phyloP scores from a whole-genome alignment of 1,140 invertebrate species.

The Drosophila pseudoananassae region DNA sequence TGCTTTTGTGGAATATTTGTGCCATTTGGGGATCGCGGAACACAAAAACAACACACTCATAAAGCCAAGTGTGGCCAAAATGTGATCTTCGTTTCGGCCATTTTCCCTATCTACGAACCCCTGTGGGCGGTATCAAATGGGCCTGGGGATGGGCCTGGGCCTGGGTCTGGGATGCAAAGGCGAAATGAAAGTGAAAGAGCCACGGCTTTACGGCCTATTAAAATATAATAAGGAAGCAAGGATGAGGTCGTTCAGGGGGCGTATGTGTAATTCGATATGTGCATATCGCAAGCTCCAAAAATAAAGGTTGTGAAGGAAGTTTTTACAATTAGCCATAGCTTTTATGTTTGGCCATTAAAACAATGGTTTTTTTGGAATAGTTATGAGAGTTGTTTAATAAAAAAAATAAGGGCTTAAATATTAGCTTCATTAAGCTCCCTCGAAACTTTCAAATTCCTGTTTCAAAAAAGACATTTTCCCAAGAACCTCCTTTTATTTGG shows the following conservation, averaged over 20 bases:
- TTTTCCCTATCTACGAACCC: not conserved
- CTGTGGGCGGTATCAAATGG: conserved; percentile 49
- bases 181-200: conserved; percentile 57
- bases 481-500: conserved; percentile 34
- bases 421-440: not conserved
- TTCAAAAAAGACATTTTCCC: conserved; percentile 18
- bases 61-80: not conserved
- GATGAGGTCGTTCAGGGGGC: conserved; percentile 24
- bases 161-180: conserved; percentile 1
- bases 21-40: conserved; percentile 40
- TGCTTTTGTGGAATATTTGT: conserved; percentile 24
- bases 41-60: not conserved
- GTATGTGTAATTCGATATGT: conserved; percentile 31
- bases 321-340: conserved; percentile 12
- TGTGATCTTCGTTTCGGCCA: not conserved
- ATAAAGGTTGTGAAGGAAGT: conserved; percentile 5
- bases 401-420: not conserved
- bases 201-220: conserved; percentile 34
- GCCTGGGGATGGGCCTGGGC: conserved; percentile 33
- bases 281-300: not conserved
- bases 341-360: conserved; percentile 1
- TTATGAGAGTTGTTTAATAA: not conserved
- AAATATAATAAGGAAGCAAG: conserved; percentile 49
- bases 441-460: not conserved
- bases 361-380: not conserved